Percentiles rank a stretch among this genome's conserved stretches.
Conservation (phyloP, 1,140 invertebrate species). For the Cryptotermes secundus region DNA sequence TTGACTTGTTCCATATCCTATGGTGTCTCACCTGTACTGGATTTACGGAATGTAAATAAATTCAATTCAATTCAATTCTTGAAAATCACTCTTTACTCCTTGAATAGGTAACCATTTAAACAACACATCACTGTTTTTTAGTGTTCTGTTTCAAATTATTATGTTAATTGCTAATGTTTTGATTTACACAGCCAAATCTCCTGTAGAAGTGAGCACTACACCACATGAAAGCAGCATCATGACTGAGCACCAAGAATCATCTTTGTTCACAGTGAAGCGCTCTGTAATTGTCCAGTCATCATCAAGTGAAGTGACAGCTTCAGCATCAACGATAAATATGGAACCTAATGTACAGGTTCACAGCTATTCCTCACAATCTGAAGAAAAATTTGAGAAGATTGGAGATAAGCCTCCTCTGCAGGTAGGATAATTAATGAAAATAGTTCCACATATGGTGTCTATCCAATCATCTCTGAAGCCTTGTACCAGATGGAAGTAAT, state of each 20-base stretch:
- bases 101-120: no score
- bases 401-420: constrained; percentile 43
- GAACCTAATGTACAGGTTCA: constrained; percentile 48
- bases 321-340: constrained; percentile 15
- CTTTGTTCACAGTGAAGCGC: constrained; percentile 48
- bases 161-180: not conserved
- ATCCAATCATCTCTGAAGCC: no score
- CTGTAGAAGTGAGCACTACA: not conserved
- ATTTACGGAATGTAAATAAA: no score
- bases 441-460: no score
- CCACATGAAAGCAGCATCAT: not conserved
- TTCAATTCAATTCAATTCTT: no score
- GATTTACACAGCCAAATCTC: not conserved
- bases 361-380: constrained; percentile 44
- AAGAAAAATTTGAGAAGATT: constrained; percentile 43
- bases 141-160: not conserved
- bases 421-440: constrained; percentile 35
- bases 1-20: no score
- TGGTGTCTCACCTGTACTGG: no score
- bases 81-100: no score
- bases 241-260: constrained; percentile 38
- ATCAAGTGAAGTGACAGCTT: constrained; percentile 41
- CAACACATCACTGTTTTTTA: no score
- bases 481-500: no score
- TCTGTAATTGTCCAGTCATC: constrained; percentile 50